Base-by-base conservation (phyloP, 2,113 vertebrate genomes). In the Brachypteracias leptosomus region DNA sequence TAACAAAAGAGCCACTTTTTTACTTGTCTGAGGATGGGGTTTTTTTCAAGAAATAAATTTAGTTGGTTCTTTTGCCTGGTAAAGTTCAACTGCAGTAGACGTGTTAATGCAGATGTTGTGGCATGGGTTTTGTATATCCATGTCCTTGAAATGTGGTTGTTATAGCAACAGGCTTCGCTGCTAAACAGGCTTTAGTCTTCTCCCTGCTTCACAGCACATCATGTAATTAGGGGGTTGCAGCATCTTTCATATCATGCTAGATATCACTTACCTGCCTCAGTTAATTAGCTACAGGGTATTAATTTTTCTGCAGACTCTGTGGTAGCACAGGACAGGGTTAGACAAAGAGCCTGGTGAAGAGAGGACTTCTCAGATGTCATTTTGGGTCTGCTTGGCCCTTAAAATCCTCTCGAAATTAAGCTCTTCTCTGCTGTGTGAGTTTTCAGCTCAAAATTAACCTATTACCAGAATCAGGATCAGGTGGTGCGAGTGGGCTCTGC, bases 151-250 rank as follows among this genome's bases (percentile, higher is more conserved):
- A 94, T 59, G 96, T 81, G 76, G 96, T 94, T 94, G 82, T 97
- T 93, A 97, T 97, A 96, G 97, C 93, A 98, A 98, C 97, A 85
- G 86, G 47, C 66, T 96, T 85, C 97, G 94, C 94, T 95, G 49
- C 95, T 96, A 82, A 44, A 80, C 52, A 75, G 76, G 47, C 85
- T 96, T 97, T 89, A 91, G 86, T 79, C 76, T 94, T 54, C 6
- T 84, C 87, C 47, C 71, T 87, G 49, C 74, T 94, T 75, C 80
- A 80, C 67, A 51, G 75, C 61, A 40, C 79, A 90, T 77, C 93
- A 94, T 35, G 59, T 96, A 96, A 97, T 97, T 93, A 93, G 91
- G n/a, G 44, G 79, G 93, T 76, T 90, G 79, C 58, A 76, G 44
- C 67, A 94, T 79, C 89, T 89, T 94, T 94, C 70, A 71, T 85